Evolutionary conservation across 2,113 vertebrate species (phyloP), one percentile per base, ranked within the genome.

Genomic region (Menura novaehollandiae): DNA sequence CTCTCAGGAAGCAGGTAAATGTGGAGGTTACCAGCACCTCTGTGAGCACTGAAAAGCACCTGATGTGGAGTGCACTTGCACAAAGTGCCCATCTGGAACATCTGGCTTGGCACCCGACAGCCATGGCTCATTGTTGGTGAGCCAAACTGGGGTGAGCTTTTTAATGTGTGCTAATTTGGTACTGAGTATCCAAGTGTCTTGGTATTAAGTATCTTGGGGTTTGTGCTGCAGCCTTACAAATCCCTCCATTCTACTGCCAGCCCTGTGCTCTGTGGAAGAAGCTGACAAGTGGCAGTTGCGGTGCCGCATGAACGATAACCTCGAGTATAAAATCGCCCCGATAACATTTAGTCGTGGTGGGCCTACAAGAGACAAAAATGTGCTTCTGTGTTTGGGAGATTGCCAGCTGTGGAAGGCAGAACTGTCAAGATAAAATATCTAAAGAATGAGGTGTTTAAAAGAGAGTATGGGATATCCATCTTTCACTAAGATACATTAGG

Each of bases 351-450:
- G 93, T 86, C 84, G 67, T 76, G 88, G 91, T 89, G 88, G 94
- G 91, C 66, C 92, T 96, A 62, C 71, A 64, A 67, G 91, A 96
- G 84, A 55, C 91, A 95, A 80, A 92, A 88, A 93, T 23, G 44
- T 78, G 91, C 86, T 97, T 95, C 92, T 94, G 91, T 94, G 85
- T 49, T 85, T 96, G 95, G 94, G 94, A 95, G 91, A 95, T 47
- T 96, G 86, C 93, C 88, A 91, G 81, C 83, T 92, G 91, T 90
- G 84, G 88, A 89, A 91, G 72, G 85, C 86, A 87, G 88, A 93
- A 72, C 91, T 95, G 94, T 97, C 93, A 92, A 97, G 95, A 95
- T 97, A 95, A 97, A 97, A 88, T 95, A 89, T 95, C 95, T 95
- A 91, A 85, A 84, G 94, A 96, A 97, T 87, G 91, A 93, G 67